Conservation (phyloP, 2,113 vertebrate species). For the Tetrao urogallus region DNA sequence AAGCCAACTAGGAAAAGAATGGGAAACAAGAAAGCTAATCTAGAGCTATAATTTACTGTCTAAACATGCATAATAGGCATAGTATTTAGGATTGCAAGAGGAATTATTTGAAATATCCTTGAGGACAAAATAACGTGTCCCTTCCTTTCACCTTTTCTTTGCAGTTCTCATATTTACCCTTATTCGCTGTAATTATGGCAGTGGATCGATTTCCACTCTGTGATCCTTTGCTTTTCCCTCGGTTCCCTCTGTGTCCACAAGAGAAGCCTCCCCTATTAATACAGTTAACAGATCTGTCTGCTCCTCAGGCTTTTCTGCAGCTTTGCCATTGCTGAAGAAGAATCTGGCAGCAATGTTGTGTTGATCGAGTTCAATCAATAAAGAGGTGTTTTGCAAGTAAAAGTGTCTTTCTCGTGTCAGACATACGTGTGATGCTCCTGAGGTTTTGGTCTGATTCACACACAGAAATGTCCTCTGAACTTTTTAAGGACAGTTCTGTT, state of each 20-base stretch:
- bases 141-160: no score
- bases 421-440: background rate
- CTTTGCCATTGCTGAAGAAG: background rate
- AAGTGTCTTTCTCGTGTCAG: background rate
- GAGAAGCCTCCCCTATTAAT: background rate
- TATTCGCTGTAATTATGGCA: no score
- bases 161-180: no score
- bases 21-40: background rate
- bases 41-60: conserved; percentile 55
- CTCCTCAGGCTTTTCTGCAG: background rate
- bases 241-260: no score
- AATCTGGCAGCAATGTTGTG: background rate
- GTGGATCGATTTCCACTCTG: no score
- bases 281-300: background rate
- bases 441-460: background rate
- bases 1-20: background rate
- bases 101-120: no score
- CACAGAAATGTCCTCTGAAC: background rate
- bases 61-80: background rate
- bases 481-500: background rate
- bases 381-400: background rate
- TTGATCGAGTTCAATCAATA: background rate
- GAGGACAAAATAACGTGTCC: no score
- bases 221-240: no score
- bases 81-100: no score